Conservation (phyloP, 2,113 vertebrate species). For the Barnardius zonarius region DNA sequence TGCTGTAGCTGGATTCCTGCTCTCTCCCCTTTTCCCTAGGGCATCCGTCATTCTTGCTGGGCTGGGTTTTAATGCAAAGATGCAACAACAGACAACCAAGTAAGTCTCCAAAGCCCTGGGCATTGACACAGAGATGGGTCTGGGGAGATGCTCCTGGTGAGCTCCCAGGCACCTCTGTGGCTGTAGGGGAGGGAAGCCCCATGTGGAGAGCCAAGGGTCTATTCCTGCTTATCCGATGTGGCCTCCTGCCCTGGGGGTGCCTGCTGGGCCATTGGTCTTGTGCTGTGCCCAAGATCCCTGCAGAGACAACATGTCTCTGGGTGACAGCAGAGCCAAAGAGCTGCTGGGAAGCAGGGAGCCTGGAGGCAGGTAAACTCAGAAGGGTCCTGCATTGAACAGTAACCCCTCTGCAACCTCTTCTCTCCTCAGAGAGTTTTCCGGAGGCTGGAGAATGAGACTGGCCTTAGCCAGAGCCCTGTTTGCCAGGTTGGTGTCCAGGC, state of each 20-base stretch:
- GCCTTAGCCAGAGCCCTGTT: slow-evolving; percentile 94
- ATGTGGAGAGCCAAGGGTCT: neutral
- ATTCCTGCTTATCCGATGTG: neutral
- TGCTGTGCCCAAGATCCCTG: neutral
- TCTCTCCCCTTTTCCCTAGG: slow-evolving; percentile 68
- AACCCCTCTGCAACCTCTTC: neutral
- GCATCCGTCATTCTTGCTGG: slow-evolving; percentile 95
- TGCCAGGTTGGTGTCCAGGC: slow-evolving; percentile 81
- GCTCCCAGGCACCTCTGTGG: neutral
- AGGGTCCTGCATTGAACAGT: neutral
- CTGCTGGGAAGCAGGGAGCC: neutral
- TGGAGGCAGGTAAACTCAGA: neutral
- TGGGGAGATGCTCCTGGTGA: neutral
- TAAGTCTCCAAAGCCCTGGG: slow-evolving; percentile 66
- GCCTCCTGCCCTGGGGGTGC: neutral
- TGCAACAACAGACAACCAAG: slow-evolving; percentile 95
- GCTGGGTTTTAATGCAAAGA: slow-evolving; percentile 89
- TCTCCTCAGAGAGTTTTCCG: slow-evolving; percentile 91
- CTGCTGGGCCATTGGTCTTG: neutral
- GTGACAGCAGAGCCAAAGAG: neutral
- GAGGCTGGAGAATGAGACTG: slow-evolving; percentile 98
- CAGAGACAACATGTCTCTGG: neutral
- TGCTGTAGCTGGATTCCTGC: neutral
- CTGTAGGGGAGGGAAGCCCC: neutral
- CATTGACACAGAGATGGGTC: neutral